Evolutionary conservation across 37 sponge, comb jelly and placozoan genomes (phyloP).

Genomic region (Ianthella basta): DNA sequence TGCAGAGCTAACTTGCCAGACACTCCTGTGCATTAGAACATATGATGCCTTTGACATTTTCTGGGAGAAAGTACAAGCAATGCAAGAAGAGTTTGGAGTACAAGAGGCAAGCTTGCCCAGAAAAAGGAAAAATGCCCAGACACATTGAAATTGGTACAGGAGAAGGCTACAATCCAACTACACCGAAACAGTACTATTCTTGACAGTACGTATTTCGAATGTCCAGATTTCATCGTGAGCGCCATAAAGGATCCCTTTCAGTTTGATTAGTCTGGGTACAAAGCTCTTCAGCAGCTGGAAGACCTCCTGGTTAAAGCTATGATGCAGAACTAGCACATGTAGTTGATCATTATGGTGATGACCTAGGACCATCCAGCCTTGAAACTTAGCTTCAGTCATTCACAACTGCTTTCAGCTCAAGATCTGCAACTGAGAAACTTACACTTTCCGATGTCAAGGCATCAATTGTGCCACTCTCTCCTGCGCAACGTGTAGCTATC

Average conservation of each 20-base stretch:
- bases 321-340: no score
- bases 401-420: neutral
- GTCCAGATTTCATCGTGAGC: no score
- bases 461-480: neutral
- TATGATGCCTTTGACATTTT: no score
- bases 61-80: conserved; percentile 1
- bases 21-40: no score
- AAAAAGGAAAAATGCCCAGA: conserved; percentile 1
- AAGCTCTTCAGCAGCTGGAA: no score
- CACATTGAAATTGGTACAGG: conserved; percentile 8
- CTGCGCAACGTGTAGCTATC: no score
- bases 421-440: neutral
- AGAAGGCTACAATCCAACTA: conserved; percentile 1
- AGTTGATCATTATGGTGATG: no score
- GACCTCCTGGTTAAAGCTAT: no score
- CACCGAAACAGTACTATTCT: neutral
- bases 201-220: no score
- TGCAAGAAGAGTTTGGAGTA: neutral
- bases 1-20: no score
- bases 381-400: neutral
- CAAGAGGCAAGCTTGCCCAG: conserved; percentile 2
- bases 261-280: no score
- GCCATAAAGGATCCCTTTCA: no score
- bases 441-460: conserved; percentile 8
- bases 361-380: conserved; percentile 1